Evolutionary conservation across 2,797 vertebrate genomes (phyloP).

Genomic region (Sternotherus odoratus): DNA sequence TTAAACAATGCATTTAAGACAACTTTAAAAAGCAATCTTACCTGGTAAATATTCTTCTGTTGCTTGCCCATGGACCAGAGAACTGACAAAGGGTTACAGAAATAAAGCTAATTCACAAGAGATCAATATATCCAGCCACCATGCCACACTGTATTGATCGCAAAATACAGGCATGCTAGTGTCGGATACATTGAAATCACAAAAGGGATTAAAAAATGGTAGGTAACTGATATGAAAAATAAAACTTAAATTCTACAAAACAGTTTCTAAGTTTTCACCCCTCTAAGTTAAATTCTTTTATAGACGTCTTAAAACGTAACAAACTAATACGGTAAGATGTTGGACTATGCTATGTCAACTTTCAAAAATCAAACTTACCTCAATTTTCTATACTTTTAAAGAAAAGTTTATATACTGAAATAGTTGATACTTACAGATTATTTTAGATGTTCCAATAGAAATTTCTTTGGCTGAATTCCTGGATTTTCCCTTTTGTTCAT

Average conservation of each 20-base stretch:
- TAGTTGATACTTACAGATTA: constrained; percentile 84
- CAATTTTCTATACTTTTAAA: constrained; percentile 82
- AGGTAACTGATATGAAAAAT: constrained; percentile 69
- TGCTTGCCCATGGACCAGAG: constrained; percentile 79
- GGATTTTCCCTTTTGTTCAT: constrained; percentile 59
- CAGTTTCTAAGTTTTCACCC: no score
- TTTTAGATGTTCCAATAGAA: constrained; percentile 83
- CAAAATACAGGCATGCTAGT: constrained; percentile 75
- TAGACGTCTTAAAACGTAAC: constrained; percentile 42
- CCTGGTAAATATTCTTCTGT: constrained; percentile 79
- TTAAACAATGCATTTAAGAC: constrained; percentile 85
- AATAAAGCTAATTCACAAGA: constrained; percentile 81
- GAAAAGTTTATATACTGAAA: constrained; percentile 80
- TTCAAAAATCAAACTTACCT: constrained; percentile 83
- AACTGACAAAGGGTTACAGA: constrained; percentile 80
- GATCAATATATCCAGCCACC: constrained; percentile 83
- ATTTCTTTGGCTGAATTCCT: constrained; percentile 75
- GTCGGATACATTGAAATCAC: constrained; percentile 84
- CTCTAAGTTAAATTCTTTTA: constrained; percentile 42
- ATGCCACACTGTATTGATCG: constrained; percentile 68
- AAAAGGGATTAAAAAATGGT: constrained; percentile 78
- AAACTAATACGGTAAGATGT: constrained; percentile 55
- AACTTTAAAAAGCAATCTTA: constrained; percentile 89
- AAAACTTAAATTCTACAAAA: constrained; percentile 62
- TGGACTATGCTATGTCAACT: constrained; percentile 55